A percentile compares a stretch with the other conserved stretches of the same genome.
Evolutionary conservation across 2,113 vertebrate genomes (phyloP).

Genomic region (Vombatus ursinus): DNA sequence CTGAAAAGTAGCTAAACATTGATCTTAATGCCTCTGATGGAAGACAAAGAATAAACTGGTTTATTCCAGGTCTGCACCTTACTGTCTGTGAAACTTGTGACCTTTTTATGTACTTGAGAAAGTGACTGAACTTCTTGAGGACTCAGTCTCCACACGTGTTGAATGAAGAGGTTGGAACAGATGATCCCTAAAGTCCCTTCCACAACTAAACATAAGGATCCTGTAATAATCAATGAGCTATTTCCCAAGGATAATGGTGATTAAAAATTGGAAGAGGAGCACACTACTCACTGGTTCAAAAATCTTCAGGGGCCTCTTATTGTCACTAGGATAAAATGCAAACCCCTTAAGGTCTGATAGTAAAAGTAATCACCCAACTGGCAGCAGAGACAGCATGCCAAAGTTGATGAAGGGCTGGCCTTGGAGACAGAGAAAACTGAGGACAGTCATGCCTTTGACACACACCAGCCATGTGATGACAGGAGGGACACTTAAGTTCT

Average conservation of each 20-base stretch:
- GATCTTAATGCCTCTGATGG: background rate
- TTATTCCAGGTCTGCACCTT: background rate
- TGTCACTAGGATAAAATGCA: background rate
- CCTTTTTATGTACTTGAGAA: background rate
- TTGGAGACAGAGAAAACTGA: background rate
- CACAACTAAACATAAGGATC: background rate
- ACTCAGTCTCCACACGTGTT: background rate
- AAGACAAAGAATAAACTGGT: conserved; percentile 3
- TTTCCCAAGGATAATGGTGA: background rate
- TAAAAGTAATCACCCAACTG: background rate
- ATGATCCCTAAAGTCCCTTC: background rate
- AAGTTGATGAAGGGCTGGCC: background rate
- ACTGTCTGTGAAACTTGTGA: background rate
- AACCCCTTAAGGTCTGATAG: background rate
- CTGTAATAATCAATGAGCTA: background rate
- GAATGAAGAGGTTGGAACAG: background rate
- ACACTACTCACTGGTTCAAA: background rate
- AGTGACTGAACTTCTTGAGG: background rate
- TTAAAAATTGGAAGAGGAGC: background rate
- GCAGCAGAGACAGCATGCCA: background rate
- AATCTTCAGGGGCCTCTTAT: background rate
- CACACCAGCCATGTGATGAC: background rate
- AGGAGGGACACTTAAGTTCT: background rate
- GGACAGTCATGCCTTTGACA: background rate
- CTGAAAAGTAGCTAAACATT: conserved; percentile 19